phyloP scores from a whole-genome alignment of 2,797 vertebrate species.

The Mormyrus hasselquistii region DNA sequence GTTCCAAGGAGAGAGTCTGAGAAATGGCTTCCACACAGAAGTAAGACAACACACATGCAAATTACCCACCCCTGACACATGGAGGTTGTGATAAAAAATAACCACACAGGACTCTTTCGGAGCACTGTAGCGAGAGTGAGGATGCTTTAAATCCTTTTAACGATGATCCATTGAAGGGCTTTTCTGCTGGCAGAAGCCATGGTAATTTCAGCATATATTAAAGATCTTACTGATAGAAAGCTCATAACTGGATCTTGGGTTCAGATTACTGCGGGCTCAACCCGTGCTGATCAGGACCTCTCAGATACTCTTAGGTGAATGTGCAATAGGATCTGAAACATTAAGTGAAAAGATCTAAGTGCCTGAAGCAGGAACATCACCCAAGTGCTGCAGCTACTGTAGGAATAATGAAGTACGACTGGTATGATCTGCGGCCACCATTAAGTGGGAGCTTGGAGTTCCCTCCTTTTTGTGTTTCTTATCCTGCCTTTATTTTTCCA shows the following conservation, averaged over 20 bases:
- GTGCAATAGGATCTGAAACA: neutral
- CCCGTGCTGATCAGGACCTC: neutral
- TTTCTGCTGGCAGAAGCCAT: neutral
- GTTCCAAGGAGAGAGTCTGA: neutral
- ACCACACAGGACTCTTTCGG: neutral
- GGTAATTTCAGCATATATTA: neutral
- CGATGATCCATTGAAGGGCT: neutral
- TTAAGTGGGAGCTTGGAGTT: neutral
- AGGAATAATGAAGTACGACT: conserved; percentile 2
- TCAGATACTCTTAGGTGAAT: neutral
- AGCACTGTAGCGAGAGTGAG: neutral
- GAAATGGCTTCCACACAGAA: neutral
- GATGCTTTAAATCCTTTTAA: neutral
- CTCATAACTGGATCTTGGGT: neutral
- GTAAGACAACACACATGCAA: neutral
- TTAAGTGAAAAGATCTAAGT: neutral
- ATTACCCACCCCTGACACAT: neutral
- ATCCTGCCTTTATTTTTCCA: neutral
- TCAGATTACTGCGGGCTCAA: neutral
- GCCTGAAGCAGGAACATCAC: neutral
- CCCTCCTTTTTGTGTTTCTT: neutral
- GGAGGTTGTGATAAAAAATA: neutral
- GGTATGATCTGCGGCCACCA: neutral
- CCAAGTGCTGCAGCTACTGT: neutral
- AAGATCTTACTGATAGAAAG: neutral